Evolutionary conservation across 2,888 invertebrate species (phyloP).

Genomic region (Luperina testacea): DNA sequence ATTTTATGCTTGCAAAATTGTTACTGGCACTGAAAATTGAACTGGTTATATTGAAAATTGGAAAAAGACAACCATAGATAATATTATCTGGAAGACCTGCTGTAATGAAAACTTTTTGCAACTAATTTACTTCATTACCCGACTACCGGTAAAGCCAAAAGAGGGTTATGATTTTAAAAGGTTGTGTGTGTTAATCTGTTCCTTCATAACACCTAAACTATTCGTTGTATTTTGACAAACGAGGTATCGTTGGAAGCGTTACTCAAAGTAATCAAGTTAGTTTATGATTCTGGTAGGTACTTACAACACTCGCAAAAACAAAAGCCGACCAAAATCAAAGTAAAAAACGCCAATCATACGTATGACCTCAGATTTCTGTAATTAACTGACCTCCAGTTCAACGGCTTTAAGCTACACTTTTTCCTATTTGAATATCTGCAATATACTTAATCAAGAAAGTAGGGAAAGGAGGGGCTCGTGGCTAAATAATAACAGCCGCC

Average conservation of each 20-base stretch:
- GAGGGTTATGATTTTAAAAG: neutral
- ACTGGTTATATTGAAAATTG: constrained; percentile 13
- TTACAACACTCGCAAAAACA: constrained; percentile 1
- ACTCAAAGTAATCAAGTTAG: neutral
- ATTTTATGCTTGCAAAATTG: constrained; percentile 40
- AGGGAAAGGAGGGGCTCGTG: neutral
- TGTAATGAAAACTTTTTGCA: neutral
- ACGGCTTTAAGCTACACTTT: constrained; percentile 16
- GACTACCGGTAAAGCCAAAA: neutral
- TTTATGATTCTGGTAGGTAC: neutral
- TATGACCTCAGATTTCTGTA: constrained; percentile 43
- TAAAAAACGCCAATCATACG: constrained; percentile 27
- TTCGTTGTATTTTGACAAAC: neutral
- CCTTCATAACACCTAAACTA: neutral
- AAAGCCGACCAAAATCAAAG: constrained; percentile 7
- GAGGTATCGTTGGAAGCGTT: neutral
- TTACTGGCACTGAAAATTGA: constrained; percentile 32
- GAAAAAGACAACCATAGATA: neutral
- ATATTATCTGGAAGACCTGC: neutral
- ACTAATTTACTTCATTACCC: neutral
- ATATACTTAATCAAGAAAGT: neutral
- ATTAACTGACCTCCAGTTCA: constrained; percentile 43
- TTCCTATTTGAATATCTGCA: constrained; percentile 20
- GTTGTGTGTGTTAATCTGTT: neutral
- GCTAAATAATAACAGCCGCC: neutral